Base-by-base conservation (phyloP, 2,888 invertebrate genomes). In the Malacosoma neustria region DNA sequence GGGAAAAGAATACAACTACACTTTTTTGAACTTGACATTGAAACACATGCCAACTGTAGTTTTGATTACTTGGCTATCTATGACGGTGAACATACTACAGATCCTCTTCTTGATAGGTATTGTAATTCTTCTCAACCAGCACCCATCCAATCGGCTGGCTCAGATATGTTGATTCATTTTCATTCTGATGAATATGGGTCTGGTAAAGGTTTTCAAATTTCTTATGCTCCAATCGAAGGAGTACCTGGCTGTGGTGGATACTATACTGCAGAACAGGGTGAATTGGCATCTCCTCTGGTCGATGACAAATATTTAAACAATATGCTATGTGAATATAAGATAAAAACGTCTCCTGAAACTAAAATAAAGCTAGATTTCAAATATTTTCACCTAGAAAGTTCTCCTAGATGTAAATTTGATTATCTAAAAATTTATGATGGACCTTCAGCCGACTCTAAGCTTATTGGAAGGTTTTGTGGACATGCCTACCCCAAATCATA, bases 161-260 rank as follows among this genome's bases (percentile, higher is more conserved):
- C 90, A 15, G 87, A 87, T 39, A 88, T 90, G 3, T 56, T 86
- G 3, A 71, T 95, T 33, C 88, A 92, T 61, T 97, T 97, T 65
- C 96, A 96, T 70, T 93, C 96, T 0, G 96, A 97, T 61, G 70
- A 63, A 4, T 77, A 80, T 15, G 73, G 84, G 7, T 84, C 85
- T 31, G 95, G 94, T 55, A 75, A 85, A 13, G 97, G 97, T n/a
- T 98, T 97, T 61, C 94, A 95, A 72, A 89, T 97, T 43, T 89
- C 93, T 13, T 97, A 91, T 62, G 86, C 91, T 0, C 86, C 89
- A 2, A 79, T 91, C 9, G 90, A 91, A 87, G 93, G 92, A 2
- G 65, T 91, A 35, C 94, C 94, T 0, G 95, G 95, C 1, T 96
- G 96, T 64, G 96, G 96, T 2, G 96, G 95, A 0, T 72, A 89